Evolutionary conservation across 2,888 invertebrate genomes (phyloP).

Genomic region (Crematogaster levior): DNA sequence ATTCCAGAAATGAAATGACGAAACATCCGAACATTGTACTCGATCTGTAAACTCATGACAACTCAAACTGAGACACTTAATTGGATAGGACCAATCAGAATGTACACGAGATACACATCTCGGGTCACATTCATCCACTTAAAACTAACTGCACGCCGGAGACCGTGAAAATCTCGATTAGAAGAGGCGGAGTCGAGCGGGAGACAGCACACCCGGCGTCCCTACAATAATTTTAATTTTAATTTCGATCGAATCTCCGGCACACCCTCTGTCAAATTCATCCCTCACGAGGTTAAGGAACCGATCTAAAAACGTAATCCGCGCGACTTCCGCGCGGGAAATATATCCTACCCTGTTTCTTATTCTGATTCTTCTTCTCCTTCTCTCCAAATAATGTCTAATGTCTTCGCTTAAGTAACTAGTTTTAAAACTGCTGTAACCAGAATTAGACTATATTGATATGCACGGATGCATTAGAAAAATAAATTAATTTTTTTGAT

Average conservation of each 20-base stretch:
- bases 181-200: slow-evolving; percentile 52
- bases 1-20: slow-evolving; percentile 1
- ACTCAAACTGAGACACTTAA: slow-evolving; percentile 70
- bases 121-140: slow-evolving; percentile 75
- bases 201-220: slow-evolving; percentile 59
- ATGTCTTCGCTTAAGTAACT: slow-evolving; percentile 80
- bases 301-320: slow-evolving; percentile 78
- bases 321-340: slow-evolving; percentile 45
- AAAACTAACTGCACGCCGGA: slow-evolving; percentile 79
- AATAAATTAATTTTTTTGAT: slow-evolving; percentile 81
- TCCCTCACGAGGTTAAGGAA: slow-evolving; percentile 72
- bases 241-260: slow-evolving; percentile 80
- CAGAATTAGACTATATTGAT: slow-evolving; percentile 62
- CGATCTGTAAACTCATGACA: slow-evolving; percentile 52
- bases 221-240: slow-evolving; percentile 81
- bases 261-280: slow-evolving; percentile 55
- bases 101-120: slow-evolving; percentile 67
- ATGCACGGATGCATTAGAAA: slow-evolving; percentile 77
- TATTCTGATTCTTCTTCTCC: slow-evolving; percentile 35
- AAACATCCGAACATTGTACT: slow-evolving; percentile 10
- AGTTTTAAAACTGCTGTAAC: slow-evolving; percentile 78
- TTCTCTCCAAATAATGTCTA: slow-evolving; percentile 65
- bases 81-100: slow-evolving; percentile 73
- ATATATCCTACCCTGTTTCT: slow-evolving; percentile 55
- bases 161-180: slow-evolving; percentile 74